These are phyloP conservation scores for Metridium senile DNA, from an alignment of 92 coral and sea anemone genomes.

Conservation along the genomic window DNA sequence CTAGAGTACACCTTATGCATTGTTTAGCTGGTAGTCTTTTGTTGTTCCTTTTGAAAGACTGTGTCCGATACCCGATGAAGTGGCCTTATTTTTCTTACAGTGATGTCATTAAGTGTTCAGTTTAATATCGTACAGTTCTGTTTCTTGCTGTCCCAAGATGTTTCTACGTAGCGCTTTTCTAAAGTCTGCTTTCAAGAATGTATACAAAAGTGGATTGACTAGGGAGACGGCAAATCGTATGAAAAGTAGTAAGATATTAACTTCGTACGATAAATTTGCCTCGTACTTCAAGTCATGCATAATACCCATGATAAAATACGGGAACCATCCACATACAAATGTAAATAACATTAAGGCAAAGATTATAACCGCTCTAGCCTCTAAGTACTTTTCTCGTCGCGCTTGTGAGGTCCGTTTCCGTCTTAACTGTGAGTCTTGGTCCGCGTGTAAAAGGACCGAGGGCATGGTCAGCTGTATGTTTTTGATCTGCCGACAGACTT, in stretches of 20 bases:
- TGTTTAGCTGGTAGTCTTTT: too few species aligned
- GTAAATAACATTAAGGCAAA: slow-evolving; percentile 61
- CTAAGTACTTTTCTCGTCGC: slow-evolving; percentile 40
- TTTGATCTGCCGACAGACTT: slow-evolving; percentile 52
- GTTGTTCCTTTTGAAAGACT: too few species aligned
- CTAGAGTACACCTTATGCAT: too few species aligned
- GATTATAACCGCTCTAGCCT: slow-evolving; percentile 56
- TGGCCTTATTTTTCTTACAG: too few species aligned
- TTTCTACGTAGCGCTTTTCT: slow-evolving; percentile 24
- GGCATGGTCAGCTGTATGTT: slow-evolving; percentile 29
- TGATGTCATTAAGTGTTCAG: not conserved
- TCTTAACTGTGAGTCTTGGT: not conserved
- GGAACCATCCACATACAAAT: slow-evolving; percentile 64
- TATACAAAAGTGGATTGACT: slow-evolving; percentile 62
- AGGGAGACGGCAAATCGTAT: slow-evolving; percentile 59
- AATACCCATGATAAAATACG: slow-evolving; percentile 57
- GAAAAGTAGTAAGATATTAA: slow-evolving; percentile 35
- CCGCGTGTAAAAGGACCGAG: not conserved
- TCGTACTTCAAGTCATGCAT: slow-evolving; percentile 36
- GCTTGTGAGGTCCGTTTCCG: slow-evolving; percentile 2
- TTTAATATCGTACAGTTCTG: not conserved
- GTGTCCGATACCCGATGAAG: too few species aligned
- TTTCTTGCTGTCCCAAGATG: not conserved
- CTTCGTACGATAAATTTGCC: slow-evolving; percentile 22
- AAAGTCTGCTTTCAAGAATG: slow-evolving; percentile 68